Conservation (phyloP, 2,113 vertebrate species). For the Carassius auratus region DNA sequence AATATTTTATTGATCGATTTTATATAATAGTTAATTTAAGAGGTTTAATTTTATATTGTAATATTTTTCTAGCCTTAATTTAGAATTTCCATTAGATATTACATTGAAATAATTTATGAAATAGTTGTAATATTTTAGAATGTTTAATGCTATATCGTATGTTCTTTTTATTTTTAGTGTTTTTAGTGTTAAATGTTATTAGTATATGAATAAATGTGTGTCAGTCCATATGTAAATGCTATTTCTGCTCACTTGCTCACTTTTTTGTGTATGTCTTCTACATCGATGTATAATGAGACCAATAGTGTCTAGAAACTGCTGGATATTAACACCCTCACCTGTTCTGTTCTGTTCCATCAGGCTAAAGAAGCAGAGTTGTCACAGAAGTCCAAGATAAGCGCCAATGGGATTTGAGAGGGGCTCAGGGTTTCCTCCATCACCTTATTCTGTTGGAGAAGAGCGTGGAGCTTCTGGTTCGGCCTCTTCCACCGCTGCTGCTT, state of each 20-base stretch:
- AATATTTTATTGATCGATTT: no score
- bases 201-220: no score
- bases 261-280: neutral
- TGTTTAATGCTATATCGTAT: no score
- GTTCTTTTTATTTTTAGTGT: no score
- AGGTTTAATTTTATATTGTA: neutral
- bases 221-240: no score
- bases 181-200: no score
- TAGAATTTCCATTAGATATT: neutral
- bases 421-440: neutral
- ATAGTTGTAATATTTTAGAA: no score
- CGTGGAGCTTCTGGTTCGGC: neutral
- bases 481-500: neutral
- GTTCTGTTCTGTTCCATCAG: constrained; percentile 58
- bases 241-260: no score
- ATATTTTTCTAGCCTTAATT: neutral
- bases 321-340: neutral
- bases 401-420: constrained; percentile 71
- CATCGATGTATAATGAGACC: no score
- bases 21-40: neutral
- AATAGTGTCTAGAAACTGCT: no score
- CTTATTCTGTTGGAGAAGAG: constrained; percentile 16
- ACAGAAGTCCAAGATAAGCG: constrained; percentile 78
- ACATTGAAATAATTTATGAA: neutral
- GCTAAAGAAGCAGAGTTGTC: constrained; percentile 73